Evolutionary conservation across 2,888 invertebrate genomes (phyloP).

Genomic region (Buathra laborator): DNA sequence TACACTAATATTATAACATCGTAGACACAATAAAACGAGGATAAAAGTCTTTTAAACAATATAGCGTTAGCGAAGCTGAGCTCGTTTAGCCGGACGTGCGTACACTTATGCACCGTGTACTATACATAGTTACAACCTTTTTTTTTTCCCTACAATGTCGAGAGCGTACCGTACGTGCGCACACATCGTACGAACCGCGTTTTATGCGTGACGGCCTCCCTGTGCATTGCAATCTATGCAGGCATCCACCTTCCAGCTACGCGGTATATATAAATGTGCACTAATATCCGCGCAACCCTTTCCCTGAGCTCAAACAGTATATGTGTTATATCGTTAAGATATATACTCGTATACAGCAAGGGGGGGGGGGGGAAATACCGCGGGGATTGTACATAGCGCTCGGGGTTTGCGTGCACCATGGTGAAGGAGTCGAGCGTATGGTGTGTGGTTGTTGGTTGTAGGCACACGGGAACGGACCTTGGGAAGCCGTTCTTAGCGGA

Average conservation of each 20-base stretch:
- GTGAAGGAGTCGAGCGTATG: constrained; percentile 47
- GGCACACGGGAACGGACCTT: constrained; percentile 78
- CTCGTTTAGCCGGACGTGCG: constrained; percentile 79
- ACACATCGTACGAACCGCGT: constrained; percentile 8
- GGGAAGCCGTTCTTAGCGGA: constrained; percentile 84
- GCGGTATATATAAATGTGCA: neutral
- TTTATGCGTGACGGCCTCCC: constrained; percentile 13
- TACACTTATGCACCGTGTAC: constrained; percentile 48
- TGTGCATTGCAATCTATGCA: constrained; percentile 3
- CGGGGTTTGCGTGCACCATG: constrained; percentile 44
- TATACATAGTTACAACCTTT: constrained; percentile 53
- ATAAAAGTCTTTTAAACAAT: constrained; percentile 79
- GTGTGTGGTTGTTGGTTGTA: constrained; percentile 62
- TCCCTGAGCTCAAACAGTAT: neutral
- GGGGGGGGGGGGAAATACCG: neutral
- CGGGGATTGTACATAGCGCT: constrained; percentile 44
- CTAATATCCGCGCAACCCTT: constrained; percentile 7
- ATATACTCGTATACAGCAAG: neutral
- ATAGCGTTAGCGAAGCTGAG: constrained; percentile 72
- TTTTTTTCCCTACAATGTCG: constrained; percentile 62
- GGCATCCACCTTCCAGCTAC: constrained; percentile 3
- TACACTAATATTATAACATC: constrained; percentile 65
- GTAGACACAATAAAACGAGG: constrained; percentile 80
- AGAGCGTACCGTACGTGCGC: constrained; percentile 47
- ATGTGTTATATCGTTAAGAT: constrained; percentile 10